These are phyloP conservation scores for Gallinago undulata DNA, from an alignment of 2,113 vertebrate species.

Conservation along the genomic window DNA sequence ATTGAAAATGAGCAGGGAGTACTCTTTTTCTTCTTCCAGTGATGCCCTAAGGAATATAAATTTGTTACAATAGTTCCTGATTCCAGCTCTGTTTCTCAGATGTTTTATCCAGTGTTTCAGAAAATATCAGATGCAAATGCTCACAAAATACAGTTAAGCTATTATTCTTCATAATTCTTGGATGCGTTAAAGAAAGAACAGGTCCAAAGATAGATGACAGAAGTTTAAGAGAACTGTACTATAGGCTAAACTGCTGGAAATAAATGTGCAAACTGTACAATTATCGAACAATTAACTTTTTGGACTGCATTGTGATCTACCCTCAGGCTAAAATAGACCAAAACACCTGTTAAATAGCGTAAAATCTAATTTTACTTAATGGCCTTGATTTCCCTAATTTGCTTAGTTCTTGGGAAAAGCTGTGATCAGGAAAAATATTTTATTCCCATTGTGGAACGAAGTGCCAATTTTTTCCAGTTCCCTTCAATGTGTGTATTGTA, in stretches of 20 bases:
- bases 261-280: constrained; percentile 30
- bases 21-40: not conserved
- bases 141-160: not conserved
- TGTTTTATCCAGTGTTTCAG: not conserved
- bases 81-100: not conserved
- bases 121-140: not conserved
- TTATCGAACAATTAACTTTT: constrained; percentile 62
- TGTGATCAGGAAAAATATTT: constrained; percentile 35
- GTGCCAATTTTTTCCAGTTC: constrained; percentile 53
- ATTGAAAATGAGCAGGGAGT: not conserved
- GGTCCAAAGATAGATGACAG: not conserved
- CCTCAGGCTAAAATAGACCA: constrained; percentile 48
- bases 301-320: constrained; percentile 33
- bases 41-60: not conserved
- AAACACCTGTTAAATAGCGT: constrained; percentile 67
- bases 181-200: not conserved
- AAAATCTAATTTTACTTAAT: constrained; percentile 65
- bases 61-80: not conserved
- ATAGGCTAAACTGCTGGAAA: constrained; percentile 40
- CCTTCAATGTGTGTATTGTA: not conserved
- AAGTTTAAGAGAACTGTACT: constrained; percentile 10
- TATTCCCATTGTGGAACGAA: constrained; percentile 43
- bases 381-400: constrained; percentile 41
- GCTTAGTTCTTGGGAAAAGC: constrained; percentile 38
- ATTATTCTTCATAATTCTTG: not conserved